These are phyloP conservation scores for Sicus ferrugineus DNA, from an alignment of 2,888 invertebrate genomes.

Conservation along the genomic window DNA sequence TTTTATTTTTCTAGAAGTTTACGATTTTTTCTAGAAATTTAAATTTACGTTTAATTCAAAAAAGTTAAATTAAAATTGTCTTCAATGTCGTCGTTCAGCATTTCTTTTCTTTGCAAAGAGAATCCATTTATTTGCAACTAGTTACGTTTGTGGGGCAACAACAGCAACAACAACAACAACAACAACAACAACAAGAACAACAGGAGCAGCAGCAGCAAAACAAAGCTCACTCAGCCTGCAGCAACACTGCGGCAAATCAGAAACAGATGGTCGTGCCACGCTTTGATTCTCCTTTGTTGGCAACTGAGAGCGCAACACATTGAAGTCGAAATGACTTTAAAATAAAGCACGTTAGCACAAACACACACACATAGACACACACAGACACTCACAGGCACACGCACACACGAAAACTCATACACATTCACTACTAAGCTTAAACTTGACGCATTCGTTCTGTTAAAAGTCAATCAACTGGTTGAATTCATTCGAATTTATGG, in stretches of 20 bases:
- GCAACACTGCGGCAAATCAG: background rate
- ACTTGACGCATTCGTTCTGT: no score
- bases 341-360: background rate
- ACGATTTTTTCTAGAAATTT: background rate
- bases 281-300: background rate
- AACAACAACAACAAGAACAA: no score
- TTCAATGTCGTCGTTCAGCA: background rate
- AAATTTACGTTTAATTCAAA: background rate
- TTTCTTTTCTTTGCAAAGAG: background rate
- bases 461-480: no score
- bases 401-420: no score
- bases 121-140: background rate
- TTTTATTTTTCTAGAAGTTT: no score
- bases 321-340: background rate
- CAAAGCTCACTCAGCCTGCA: background rate
- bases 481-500: no score
- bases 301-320: background rate
- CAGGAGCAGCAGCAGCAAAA: no score
- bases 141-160: background rate
- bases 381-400: no score
- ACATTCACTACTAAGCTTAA: no score
- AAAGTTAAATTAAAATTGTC: background rate
- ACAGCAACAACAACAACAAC: constrained; percentile 1
- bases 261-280: background rate
- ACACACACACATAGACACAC: background rate